Evolutionary conservation across 1,140 invertebrate species (phyloP).

Genomic region (Drosophila willistoni): DNA sequence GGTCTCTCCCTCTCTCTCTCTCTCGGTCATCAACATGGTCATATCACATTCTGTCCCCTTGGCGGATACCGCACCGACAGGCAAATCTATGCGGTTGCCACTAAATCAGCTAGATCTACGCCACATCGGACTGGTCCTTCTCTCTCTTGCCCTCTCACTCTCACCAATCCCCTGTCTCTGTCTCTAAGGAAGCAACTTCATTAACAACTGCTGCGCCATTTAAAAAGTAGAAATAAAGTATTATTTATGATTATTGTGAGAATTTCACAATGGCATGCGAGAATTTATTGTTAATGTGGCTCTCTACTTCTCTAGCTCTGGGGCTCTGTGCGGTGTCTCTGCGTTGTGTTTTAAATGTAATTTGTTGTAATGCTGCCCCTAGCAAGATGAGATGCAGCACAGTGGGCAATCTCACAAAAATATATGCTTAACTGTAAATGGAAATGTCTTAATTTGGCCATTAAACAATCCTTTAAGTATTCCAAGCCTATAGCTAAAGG

Average conservation of each 20-base stretch:
- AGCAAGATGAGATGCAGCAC: constrained; percentile 19
- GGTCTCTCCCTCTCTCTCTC: constrained; percentile 14
- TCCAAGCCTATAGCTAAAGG: too few species aligned
- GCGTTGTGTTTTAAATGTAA: constrained; percentile 19
- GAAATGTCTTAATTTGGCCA: too few species aligned
- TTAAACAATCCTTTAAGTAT: too few species aligned
- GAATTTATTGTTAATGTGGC: constrained; percentile 77
- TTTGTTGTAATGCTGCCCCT: constrained; percentile 31
- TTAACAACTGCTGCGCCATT: constrained; percentile 61
- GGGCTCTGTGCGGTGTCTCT: constrained; percentile 28
- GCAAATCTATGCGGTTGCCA: constrained; percentile 33
- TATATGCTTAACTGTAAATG: background rate
- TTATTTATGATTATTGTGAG: constrained; percentile 82
- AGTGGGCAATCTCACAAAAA: constrained; percentile 8
- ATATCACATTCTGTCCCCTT: constrained; percentile 61
- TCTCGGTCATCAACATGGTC: constrained; percentile 6
- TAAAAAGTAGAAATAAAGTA: constrained; percentile 80
- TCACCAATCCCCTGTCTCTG: background rate
- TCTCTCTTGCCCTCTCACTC: background rate
- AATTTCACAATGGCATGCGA: constrained; percentile 82
- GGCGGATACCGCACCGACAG: constrained; percentile 54
- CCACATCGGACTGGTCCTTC: background rate
- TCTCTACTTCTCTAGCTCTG: background rate
- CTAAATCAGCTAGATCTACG: constrained; percentile 50
- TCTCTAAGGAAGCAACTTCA: constrained; percentile 59